A percentile compares a stretch with the other conserved stretches of the same genome.
phyloP scores from a whole-genome alignment of 2,113 vertebrate species.

The Sminthopsis crassicaudata region DNA sequence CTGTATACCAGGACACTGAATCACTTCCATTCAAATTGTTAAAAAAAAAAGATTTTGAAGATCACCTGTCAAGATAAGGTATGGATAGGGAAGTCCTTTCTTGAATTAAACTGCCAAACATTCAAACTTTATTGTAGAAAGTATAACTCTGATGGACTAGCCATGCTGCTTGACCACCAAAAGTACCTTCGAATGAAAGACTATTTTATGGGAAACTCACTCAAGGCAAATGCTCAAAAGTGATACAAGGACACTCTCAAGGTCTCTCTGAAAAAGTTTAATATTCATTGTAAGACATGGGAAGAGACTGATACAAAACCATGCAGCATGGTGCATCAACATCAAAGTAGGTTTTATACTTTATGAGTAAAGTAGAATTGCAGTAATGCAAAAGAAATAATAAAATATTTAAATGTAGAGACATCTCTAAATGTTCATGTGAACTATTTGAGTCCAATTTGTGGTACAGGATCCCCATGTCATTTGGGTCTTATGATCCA shows the following conservation, averaged over 20 bases:
- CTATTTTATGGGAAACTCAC: background rate
- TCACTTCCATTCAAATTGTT: background rate
- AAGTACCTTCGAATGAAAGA: background rate
- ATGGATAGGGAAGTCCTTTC: background rate
- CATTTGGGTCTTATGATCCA: background rate
- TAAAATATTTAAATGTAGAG: background rate
- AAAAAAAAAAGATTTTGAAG: background rate
- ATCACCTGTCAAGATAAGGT: background rate
- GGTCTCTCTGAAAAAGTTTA: background rate
- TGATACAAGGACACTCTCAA: background rate
- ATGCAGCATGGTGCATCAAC: background rate
- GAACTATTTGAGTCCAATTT: background rate
- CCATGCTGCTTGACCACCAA: background rate
- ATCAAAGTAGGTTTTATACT: background rate
- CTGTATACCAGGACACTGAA: background rate
- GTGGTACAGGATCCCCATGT: background rate
- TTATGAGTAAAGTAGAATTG: background rate
- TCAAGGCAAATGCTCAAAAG: background rate
- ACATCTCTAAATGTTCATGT: background rate
- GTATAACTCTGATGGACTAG: background rate
- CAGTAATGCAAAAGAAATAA: background rate
- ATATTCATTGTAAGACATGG: background rate
- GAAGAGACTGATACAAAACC: background rate
- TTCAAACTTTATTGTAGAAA: background rate
- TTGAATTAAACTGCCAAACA: background rate